These are phyloP conservation scores for Chironomus tentans DNA, from an alignment of 2,888 invertebrate genomes.

Conservation along the genomic window DNA sequence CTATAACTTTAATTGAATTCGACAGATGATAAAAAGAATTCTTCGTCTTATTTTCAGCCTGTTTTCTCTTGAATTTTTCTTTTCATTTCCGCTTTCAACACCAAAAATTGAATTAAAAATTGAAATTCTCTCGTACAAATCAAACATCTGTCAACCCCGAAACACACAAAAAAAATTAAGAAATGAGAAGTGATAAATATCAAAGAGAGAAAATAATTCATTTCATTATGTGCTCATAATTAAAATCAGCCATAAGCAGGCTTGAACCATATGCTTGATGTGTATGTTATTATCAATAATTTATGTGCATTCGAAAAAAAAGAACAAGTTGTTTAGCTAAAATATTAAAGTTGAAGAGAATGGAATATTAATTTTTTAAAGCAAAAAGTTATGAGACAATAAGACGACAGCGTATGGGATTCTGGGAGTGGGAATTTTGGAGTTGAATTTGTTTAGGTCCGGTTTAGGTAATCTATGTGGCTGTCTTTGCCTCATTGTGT, in stretches of 20 bases:
- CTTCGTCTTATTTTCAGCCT: background rate
- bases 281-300: constrained; percentile 2
- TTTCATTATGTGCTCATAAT: background rate
- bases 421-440: too few species aligned
- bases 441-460: too few species aligned
- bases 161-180: background rate
- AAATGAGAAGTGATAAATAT: too few species aligned
- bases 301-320: background rate
- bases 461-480: too few species aligned
- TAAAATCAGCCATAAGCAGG: background rate
- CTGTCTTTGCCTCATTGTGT: too few species aligned
- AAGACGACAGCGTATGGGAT: too few species aligned
- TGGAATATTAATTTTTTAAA: too few species aligned
- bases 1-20: background rate
- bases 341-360: too few species aligned
- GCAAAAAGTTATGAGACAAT: too few species aligned
- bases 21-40: background rate
- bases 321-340: background rate
- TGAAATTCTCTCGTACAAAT: background rate
- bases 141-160: constrained; percentile 20
- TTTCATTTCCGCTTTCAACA: constrained; percentile 7
- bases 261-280: constrained; percentile 10
- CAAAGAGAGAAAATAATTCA: background rate
- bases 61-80: too few species aligned
- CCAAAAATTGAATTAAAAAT: background rate